phyloP scores from a whole-genome alignment of 2,113 vertebrate species.

The Ailurus styani region DNA sequence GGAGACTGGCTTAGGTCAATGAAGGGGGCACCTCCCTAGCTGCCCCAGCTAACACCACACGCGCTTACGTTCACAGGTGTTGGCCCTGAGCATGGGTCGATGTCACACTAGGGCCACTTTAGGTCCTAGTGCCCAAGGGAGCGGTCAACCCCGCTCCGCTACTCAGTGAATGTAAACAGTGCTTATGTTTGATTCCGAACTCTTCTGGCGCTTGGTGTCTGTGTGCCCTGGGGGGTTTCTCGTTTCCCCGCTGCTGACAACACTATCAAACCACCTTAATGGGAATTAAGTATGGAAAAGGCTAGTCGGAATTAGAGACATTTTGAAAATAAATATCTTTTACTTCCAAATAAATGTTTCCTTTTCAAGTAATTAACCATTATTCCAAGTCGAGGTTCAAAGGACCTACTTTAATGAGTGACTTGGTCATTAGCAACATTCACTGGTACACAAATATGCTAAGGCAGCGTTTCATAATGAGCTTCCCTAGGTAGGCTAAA shows the following conservation, averaged over 20 bases:
- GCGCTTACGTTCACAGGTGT: neutral
- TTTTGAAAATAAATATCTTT: constrained; percentile 35
- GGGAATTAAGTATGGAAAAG: constrained; percentile 6
- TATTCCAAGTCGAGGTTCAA: neutral
- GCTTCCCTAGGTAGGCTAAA: neutral
- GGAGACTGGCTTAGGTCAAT: accelerated
- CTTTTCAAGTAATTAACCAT: neutral
- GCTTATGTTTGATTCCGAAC: neutral
- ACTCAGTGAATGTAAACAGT: accelerated
- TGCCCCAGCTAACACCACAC: neutral
- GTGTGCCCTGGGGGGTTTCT: neutral
- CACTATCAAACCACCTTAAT: neutral
- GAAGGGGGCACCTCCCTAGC: neutral
- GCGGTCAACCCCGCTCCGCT: accelerated
- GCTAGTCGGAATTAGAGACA: neutral
- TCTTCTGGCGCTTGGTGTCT: no score
- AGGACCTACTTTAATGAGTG: neutral
- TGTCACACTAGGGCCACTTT: accelerated
- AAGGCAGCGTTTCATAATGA: neutral
- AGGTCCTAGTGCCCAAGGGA: neutral
- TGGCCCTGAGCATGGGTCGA: no score
- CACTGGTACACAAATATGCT: neutral
- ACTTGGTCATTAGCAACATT: neutral
- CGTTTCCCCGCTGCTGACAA: neutral
- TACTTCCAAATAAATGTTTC: constrained; percentile 23